These are phyloP conservation scores for Orthonevra nobilis DNA, from an alignment of 2,888 invertebrate species.

Conservation along the genomic window DNA sequence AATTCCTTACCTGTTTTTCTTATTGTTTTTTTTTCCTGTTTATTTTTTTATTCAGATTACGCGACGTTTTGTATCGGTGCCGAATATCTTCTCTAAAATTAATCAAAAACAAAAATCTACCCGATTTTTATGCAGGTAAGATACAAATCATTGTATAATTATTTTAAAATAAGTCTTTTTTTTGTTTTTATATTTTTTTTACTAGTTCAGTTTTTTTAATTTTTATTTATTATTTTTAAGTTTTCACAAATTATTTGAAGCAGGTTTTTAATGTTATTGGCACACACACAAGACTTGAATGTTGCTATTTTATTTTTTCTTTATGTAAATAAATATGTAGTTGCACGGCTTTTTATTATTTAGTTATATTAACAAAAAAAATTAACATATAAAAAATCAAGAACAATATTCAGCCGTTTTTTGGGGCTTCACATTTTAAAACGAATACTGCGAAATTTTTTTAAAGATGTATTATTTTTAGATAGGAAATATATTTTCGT, in stretches of 20 bases:
- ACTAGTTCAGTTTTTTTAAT: slow-evolving; percentile 13
- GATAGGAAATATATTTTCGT: too few species aligned
- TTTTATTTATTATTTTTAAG: slow-evolving; percentile 21
- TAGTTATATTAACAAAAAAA: background rate
- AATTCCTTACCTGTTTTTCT: slow-evolving; percentile 73
- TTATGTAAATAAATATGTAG: background rate
- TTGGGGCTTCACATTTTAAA: too few species aligned
- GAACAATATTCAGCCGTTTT: too few species aligned
- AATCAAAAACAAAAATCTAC: slow-evolving; percentile 71
- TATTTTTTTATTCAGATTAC: slow-evolving; percentile 80
- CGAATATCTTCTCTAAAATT: slow-evolving; percentile 80
- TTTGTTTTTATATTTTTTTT: slow-evolving; percentile 24
- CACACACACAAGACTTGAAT: slow-evolving; percentile 72
- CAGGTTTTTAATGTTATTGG: slow-evolving; percentile 71
- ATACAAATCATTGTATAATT: slow-evolving; percentile 41
- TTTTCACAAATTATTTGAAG: slow-evolving; percentile 46
- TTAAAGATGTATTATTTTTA: too few species aligned
- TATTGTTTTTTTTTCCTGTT: slow-evolving; percentile 79
- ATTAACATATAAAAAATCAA: too few species aligned
- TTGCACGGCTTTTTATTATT: slow-evolving; percentile 7
- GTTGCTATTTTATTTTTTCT: slow-evolving; percentile 20
- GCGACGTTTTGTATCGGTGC: slow-evolving; percentile 81
- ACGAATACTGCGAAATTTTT: too few species aligned
- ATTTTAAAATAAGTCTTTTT: slow-evolving; percentile 18
- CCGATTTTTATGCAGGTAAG: slow-evolving; percentile 71